Base-by-base conservation (phyloP, 1,140 invertebrate species). In the Caenorhabditis briggsae region DNA sequence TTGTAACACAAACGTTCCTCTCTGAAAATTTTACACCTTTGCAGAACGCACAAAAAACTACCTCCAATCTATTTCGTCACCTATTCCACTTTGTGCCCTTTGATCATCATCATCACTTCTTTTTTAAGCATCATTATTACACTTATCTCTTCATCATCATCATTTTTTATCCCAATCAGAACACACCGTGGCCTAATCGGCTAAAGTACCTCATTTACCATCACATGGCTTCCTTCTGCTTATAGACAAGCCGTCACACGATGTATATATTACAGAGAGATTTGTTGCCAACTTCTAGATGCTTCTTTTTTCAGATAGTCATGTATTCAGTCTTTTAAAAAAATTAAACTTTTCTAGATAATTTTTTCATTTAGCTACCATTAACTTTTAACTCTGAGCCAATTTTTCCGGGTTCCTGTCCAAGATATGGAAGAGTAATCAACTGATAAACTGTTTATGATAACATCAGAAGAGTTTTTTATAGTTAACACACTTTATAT, bases 191-290 rank as follows among this genome's bases (percentile, higher is more conserved):
- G 33, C 23, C 25, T 33, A 65, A 74, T 74, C 65, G 43, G 65
- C 16, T 74, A 48, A 74, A 74, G 65, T 74, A 74, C 65, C 65
- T 74, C 43, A 74, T 48, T 74, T 74, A 46, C 43, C 41, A 74
- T 74, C 43, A 46, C 65, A 74, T 48, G 65, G 33, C 33, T 33
- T 33, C 33, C 41, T 74, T 74, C 43, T 33, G 1, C 33, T 33
- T 33, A 33, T 33, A 33, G 33, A 33, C 43, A 11, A n/a, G 20
- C 41, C 11, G 16, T 48, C 41, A 74, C 12, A 12, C 65, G 16
- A 74, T 70, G 43, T 18, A 64, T 33, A 33, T 33, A 33, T 33
- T 33, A 33, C 33, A 33, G 33, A 33, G 33, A 33, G 33, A 33
- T 11, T 65, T 65, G 18, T 11, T 59, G 16, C 18, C 58, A 11